These are phyloP conservation scores for Limosa lapponica DNA, from an alignment of 2,797 vertebrate species.

Conservation along the genomic window DNA sequence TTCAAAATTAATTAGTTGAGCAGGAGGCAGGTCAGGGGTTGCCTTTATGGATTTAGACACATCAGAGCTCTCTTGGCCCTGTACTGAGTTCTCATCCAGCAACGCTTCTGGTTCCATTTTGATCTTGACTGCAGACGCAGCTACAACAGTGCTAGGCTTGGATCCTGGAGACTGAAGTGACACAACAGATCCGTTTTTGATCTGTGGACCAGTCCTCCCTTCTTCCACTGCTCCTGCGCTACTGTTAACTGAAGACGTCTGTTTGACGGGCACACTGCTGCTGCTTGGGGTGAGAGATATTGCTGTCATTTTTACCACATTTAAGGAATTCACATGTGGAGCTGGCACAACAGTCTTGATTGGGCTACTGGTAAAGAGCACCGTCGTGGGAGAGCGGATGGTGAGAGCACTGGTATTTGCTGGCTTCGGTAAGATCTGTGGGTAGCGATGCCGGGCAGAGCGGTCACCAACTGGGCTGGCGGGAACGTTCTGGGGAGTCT, in stretches of 20 bases:
- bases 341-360: slow-evolving; percentile 94
- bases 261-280: slow-evolving; percentile 80
- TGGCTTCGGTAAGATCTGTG: slow-evolving; percentile 97
- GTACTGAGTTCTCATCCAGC: slow-evolving; percentile 81
- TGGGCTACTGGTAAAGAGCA: slow-evolving; percentile 94
- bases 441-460: slow-evolving; percentile 91
- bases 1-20: slow-evolving; percentile 78
- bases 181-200: slow-evolving; percentile 85
- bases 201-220: slow-evolving; percentile 77
- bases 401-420: slow-evolving; percentile 86
- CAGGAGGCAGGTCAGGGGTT: slow-evolving; percentile 50
- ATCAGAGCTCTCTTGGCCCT: slow-evolving; percentile 75
- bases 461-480: slow-evolving; percentile 90
- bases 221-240: slow-evolving; percentile 78
- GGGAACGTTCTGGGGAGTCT: slow-evolving; percentile 88
- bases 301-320: slow-evolving; percentile 94
- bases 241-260: slow-evolving; percentile 80
- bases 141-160: slow-evolving; percentile 67
- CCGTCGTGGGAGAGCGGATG: slow-evolving; percentile 91
- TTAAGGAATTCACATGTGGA: slow-evolving; percentile 91
- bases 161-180: slow-evolving; percentile 85
- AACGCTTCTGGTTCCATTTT: slow-evolving; percentile 89
- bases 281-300: slow-evolving; percentile 90
- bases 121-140: slow-evolving; percentile 81
- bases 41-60: slow-evolving; percentile 69